phyloP scores from a whole-genome alignment of 1,140 invertebrate species.

The Acyrthosiphon pisum region DNA sequence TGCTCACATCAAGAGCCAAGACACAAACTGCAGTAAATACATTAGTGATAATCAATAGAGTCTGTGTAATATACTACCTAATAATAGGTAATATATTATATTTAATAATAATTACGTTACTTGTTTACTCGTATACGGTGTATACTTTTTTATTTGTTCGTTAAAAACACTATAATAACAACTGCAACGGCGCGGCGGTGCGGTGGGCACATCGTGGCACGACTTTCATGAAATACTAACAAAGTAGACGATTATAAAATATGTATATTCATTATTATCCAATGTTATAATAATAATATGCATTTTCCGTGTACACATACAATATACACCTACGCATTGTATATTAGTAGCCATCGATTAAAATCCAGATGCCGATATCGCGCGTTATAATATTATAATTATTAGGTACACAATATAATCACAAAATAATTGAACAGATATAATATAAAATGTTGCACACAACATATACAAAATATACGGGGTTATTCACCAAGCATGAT shows the following conservation, averaged over 20 bases:
- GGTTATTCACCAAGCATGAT: too few species aligned
- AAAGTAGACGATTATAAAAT: neutral
- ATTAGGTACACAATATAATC: neutral
- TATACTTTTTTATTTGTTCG: neutral
- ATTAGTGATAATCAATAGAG: neutral
- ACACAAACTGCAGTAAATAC: neutral
- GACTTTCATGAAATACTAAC: neutral
- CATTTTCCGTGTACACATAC: too few species aligned
- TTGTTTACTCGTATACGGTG: neutral
- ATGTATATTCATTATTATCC: neutral
- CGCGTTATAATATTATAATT: neutral
- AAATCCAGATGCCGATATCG: neutral
- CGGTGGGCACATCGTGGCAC: neutral
- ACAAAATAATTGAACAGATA: neutral
- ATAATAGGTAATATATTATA: neutral
- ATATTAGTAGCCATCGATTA: neutral
- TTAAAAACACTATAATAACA: neutral
- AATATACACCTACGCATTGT: too few species aligned
- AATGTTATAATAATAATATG: neutral
- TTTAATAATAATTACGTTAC: neutral
- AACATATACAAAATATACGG: neutral
- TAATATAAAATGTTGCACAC: too few species aligned
- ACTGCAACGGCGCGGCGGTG: neutral
- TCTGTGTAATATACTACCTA: neutral
- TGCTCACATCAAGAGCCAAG: neutral